Base-by-base conservation (phyloP, 2,888 invertebrate species). In the Polymixis lichenea region DNA sequence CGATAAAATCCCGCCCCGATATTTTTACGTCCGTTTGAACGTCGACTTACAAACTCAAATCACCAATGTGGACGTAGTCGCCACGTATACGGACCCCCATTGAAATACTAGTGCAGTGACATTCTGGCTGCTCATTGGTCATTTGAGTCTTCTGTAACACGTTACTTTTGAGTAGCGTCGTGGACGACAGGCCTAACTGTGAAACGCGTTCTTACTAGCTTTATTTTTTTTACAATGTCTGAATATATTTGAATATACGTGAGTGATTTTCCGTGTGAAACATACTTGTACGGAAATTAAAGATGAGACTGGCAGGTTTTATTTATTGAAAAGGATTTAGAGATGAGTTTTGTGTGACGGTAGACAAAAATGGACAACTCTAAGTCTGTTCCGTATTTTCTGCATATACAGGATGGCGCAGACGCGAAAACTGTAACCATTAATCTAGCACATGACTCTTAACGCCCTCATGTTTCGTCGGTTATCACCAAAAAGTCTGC, bases 241-340 rank as follows among this genome's bases (percentile, higher is more conserved):
- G 66, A 66, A 84, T 80, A 68, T 32, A 75, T 84, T 72, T 84
- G 68, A 75, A 75, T 69, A 49, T 67, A 76, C 82, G 76, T 81
- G 72, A 81, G 58, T 75, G 60, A 84, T 72, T 84, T 84, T 72
- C 25, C 22, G 25, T 66, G 73, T 73, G 19, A 25, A 19, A 65
- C 46, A n/a, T 46, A 15, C 65, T 79, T 28, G 28, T 25, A 13
- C 32, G 56, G 66, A 84, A 74, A 74, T 84, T 71, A 67, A 65
- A 64, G 62, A 19, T 17, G n/a, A 53, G 6, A 17, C n/a, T 43
- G 22, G 56, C 15, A 32, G n/a, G 28, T 58, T 53, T 8, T 46
- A 3, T 46, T 55, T 67, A n/a, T 11, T 17, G 7, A 15, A 75
- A 64, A 58, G 9, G 13, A 49, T 49, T 38, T 15, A 9, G 17